Base-by-base conservation (phyloP, 1,140 invertebrate species). In the Drosophila asahinai region DNA sequence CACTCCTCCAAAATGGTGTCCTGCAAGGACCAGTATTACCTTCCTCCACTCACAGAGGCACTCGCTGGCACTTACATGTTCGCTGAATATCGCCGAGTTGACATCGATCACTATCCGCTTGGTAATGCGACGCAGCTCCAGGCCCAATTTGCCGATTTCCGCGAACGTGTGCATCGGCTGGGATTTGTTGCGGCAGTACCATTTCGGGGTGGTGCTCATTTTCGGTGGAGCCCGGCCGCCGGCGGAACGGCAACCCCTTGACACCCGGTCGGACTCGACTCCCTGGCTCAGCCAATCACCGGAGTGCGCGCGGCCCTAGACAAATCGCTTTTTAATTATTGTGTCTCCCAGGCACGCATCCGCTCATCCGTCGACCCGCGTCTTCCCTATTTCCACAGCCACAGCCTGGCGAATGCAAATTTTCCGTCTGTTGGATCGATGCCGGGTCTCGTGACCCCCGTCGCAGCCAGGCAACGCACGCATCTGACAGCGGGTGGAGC, bases 171-270 rank as follows among this genome's bases (percentile, higher is more conserved):
- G 90, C 83, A 92, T 91, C 57, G 90, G 91, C 81, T 92, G 90
- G 65, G 91, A 92, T 92, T 92, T 92, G 78, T 92, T 92, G 74
- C 91, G 91, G 87, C 91, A 92, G 86, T 92, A 92, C 91, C 91
- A 92, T 75, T 92, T 92, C 67, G 91, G 91, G 59, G 91, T 92
- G 30, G 83, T 92, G 73, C 91, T 91, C 91, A 92, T 92, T 84
- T 91, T 83, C 55, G 75, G 55, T 66, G 82, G 66, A 49, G 62
- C 60, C 65, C 49, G 54, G 61, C 65, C 78, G 42, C 66, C 63
- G 74, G 54, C 25, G 52, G 65, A 67, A 54, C 73, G 65, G 59
- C 55, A 49, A 49, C 55, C 49, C 54, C 58, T 66, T 58, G 19
- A 25, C 62, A 33, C 62, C 54, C 63, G 12, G 22, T 17, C 52